Evolutionary conservation across 2,888 invertebrate genomes (phyloP).

Genomic region (Andrena chrysosceles): DNA sequence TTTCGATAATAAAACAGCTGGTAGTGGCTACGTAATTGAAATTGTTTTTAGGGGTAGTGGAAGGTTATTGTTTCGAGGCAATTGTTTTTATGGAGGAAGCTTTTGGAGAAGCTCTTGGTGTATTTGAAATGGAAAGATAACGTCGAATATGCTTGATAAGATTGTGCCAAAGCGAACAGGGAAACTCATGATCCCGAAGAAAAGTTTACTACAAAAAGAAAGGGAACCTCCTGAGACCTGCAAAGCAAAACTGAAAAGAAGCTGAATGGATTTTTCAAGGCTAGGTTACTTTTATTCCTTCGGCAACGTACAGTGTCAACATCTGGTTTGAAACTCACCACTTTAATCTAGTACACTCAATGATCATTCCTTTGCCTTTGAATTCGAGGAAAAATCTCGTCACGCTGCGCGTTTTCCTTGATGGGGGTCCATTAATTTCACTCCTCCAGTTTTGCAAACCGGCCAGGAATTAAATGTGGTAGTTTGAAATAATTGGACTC

Average conservation of each 20-base stretch:
- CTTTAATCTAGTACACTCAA: constrained; percentile 16
- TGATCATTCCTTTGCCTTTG: not conserved
- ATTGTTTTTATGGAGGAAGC: too few species aligned
- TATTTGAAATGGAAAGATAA: not conserved
- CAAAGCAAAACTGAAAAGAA: constrained; percentile 5
- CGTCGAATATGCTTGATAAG: not conserved
- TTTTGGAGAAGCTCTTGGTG: too few species aligned
- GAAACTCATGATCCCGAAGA: not conserved
- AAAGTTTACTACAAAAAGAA: constrained; percentile 10
- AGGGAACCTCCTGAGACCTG: constrained; percentile 4
- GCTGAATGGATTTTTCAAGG: not conserved
- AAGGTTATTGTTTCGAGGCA: too few species aligned
- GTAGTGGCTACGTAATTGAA: too few species aligned
- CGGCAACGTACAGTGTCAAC: constrained; percentile 4
- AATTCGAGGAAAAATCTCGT: not conserved
- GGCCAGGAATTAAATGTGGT: not conserved
- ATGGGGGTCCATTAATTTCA: not conserved
- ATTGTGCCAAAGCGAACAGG: not conserved
- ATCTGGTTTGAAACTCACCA: constrained; percentile 12
- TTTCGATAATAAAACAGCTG: not conserved
- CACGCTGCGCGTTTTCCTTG: not conserved
- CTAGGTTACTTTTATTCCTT: not conserved
- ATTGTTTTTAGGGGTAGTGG: too few species aligned
- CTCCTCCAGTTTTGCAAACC: not conserved
- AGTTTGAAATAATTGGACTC: not conserved